These are phyloP conservation scores for Drosophila teissieri DNA, from an alignment of 1,140 invertebrate genomes.

Conservation along the genomic window DNA sequence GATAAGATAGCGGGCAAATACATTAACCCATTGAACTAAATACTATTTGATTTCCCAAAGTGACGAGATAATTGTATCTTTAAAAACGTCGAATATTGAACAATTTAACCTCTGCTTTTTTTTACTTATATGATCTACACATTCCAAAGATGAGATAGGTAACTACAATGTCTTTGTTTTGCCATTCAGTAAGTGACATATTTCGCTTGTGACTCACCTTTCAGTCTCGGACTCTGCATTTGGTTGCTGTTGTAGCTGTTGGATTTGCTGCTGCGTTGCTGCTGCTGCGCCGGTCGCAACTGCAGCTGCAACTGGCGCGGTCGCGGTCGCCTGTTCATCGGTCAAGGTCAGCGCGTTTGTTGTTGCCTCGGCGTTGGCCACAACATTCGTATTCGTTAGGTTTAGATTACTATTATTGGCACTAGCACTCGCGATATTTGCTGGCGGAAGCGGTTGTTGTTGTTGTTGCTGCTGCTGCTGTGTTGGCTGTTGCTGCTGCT, in stretches of 20 bases:
- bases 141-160: background rate
- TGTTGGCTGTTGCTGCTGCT: slow-evolving; percentile 40
- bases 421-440: slow-evolving; percentile 80
- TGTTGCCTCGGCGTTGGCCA: slow-evolving; percentile 31
- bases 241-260: slow-evolving; percentile 78
- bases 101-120: too few species aligned
- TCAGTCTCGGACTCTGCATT: slow-evolving; percentile 84
- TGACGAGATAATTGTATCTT: too few species aligned
- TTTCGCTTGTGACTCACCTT: slow-evolving; percentile 67
- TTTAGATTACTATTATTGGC: slow-evolving; percentile 75
- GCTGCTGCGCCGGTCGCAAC: slow-evolving; percentile 19
- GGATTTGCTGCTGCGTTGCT: slow-evolving; percentile 64
- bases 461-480: slow-evolving; percentile 51
- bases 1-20: slow-evolving; percentile 28
- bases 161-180: background rate
- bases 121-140: background rate
- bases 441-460: slow-evolving; percentile 63
- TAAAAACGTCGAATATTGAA: too few species aligned
- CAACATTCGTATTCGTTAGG: slow-evolving; percentile 62
- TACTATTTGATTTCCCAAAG: background rate
- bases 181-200: background rate
- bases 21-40: slow-evolving; percentile 18
- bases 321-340: slow-evolving; percentile 51
- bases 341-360: slow-evolving; percentile 46
- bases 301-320: slow-evolving; percentile 31